Evolutionary conservation across 2,113 vertebrate genomes (phyloP).

Genomic region (Halichoeres trimaculatus): DNA sequence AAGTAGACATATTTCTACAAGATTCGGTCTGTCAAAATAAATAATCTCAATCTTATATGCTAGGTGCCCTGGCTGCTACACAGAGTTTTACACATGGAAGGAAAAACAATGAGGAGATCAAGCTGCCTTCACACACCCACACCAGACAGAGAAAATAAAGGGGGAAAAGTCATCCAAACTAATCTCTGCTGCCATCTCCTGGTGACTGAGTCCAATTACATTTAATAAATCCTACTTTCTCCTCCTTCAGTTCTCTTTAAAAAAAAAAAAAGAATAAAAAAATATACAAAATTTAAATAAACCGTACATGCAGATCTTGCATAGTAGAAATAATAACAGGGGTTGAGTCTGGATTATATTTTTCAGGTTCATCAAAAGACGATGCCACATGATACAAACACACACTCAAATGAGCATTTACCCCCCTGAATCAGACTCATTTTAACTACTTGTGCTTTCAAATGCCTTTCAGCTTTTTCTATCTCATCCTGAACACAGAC

Average conservation of each 20-base stretch:
- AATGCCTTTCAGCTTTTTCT: not conserved
- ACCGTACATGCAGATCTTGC: conserved; percentile 1
- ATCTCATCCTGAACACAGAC: not conserved
- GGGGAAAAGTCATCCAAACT: conserved; percentile 4
- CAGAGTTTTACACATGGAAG: not conserved
- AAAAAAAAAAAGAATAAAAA: conserved; percentile 5
- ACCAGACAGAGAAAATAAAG: not conserved
- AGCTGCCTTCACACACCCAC: conserved; percentile 9
- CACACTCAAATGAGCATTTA: not conserved
- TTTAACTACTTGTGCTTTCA: conserved; percentile 2
- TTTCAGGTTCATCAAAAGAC: not conserved
- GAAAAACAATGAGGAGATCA: not conserved
- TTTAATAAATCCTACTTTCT: not conserved
- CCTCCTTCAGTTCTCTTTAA: not conserved
- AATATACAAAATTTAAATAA: not conserved
- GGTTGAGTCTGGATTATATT: not conserved
- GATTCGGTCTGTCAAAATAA: not conserved
- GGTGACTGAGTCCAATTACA: conserved; percentile 40
- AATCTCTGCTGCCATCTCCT: conserved; percentile 72
- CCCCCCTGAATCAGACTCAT: not conserved
- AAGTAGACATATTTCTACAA: not conserved
- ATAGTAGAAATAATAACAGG: conserved; percentile 2
- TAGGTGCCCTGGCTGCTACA: not conserved
- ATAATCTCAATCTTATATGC: not conserved
- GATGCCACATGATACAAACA: not conserved